phyloP scores from a whole-genome alignment of 2,113 vertebrate genomes.

The Astatotilapia flaviijosephi region DNA sequence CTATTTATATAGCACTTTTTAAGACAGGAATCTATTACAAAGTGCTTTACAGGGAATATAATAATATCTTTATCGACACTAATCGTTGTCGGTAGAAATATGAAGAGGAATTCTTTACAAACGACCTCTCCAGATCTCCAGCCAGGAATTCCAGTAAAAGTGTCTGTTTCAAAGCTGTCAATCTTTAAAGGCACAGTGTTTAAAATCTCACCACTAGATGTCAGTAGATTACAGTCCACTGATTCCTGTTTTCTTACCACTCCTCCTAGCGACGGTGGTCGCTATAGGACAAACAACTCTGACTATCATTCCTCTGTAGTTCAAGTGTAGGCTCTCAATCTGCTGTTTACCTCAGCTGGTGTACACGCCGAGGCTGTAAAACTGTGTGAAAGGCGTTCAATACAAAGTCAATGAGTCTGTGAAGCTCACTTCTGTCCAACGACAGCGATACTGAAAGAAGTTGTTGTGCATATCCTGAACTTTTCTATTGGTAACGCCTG shows the following conservation, averaged over 20 bases:
- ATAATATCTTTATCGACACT: not conserved
- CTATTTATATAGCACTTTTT: not conserved
- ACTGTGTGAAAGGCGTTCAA: not conserved
- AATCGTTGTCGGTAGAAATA: not conserved
- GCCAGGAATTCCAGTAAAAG: not conserved
- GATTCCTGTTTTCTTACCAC: not conserved
- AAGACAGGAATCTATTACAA: not conserved
- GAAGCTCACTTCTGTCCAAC: not conserved
- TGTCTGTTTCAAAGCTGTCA: not conserved
- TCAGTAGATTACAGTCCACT: not conserved
- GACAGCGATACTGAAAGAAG: not conserved
- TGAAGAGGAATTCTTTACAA: not conserved
- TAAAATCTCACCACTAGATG: not conserved
- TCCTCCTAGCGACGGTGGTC: not conserved
- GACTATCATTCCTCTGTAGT: not conserved
- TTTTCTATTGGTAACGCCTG: not conserved
- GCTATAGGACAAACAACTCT: not conserved
- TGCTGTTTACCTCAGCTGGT: not conserved
- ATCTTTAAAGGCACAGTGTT: not conserved
- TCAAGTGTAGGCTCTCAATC: not conserved
- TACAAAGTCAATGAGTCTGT: not conserved
- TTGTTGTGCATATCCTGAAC: not conserved
- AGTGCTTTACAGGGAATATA: not conserved
- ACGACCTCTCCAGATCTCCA: not conserved
- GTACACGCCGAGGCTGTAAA: not conserved